A percentile compares a stretch with the other conserved stretches of the same genome.
Evolutionary conservation across 2,113 vertebrate species (phyloP).

Genomic region (Brevimyrus niger): DNA sequence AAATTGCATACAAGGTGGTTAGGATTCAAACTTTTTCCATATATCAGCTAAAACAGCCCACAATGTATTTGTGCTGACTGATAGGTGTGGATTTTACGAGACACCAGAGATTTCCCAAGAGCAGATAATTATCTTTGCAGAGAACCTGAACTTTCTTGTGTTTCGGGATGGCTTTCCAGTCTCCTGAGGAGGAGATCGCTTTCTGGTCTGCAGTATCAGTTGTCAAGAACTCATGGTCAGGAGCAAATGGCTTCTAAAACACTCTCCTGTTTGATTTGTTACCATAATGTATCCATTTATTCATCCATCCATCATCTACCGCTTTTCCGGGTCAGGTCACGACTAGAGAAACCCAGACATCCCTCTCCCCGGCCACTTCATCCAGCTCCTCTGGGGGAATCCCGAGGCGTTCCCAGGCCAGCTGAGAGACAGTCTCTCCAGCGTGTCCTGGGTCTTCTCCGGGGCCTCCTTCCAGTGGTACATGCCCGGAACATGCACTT

Average conservation of each 20-base stretch:
- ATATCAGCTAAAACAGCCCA: slow-evolving; percentile 24
- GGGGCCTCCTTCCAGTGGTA: too few relatives aligned
- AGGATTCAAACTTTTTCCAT: slow-evolving; percentile 22
- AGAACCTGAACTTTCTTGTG: slow-evolving; percentile 30
- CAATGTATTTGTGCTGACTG: slow-evolving; percentile 23
- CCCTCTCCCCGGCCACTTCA: too few relatives aligned
- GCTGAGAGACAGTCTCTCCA: too few relatives aligned
- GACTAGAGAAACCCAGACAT: too few relatives aligned
- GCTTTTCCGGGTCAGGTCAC: too few relatives aligned
- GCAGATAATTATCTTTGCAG: slow-evolving; percentile 35
- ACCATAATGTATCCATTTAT: background rate
- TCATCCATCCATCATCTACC: too few relatives aligned
- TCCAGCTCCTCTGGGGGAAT: too few relatives aligned
- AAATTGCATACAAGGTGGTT: background rate
- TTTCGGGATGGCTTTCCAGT: slow-evolving; percentile 30
- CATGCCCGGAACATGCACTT: background rate
- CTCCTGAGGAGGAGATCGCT: slow-evolving; percentile 27
- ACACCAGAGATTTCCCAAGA: slow-evolving; percentile 32
- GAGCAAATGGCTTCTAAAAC: background rate
- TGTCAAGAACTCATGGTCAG: slow-evolving; percentile 29
- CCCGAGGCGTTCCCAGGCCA: too few relatives aligned
- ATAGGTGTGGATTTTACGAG: slow-evolving; percentile 30
- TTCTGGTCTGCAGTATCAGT: slow-evolving; percentile 18
- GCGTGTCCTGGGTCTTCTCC: too few relatives aligned
- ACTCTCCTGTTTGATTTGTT: background rate